Evolutionary conservation across 2,113 vertebrate genomes (phyloP), one percentile per base, ranked within the genome.

Genomic region (Gasterosteus nipponicus): DNA sequence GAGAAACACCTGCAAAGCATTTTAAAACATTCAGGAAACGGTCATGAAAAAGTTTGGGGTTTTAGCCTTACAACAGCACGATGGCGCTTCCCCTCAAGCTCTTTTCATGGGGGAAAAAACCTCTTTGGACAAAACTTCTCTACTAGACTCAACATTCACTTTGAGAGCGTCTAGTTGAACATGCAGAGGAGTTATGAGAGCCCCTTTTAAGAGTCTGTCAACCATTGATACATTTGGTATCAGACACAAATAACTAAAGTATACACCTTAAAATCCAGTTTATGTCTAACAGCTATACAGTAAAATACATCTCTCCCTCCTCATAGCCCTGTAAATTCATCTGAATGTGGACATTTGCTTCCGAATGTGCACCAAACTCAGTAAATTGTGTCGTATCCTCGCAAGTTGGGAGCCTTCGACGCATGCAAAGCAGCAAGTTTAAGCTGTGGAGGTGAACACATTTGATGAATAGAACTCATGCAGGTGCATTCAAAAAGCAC

Each of bases 41-140:
- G 35, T 74, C 87, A 81, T 68, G 86, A 89, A 89, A 89, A 90
- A 92, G 91, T 91, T 92, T 92, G 86, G 84, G 84, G 59, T 85
- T 85, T 76, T 16, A 80, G 57, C 68, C 82, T 75, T 53, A 62
- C 42, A 14, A 18, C 14, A 10, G 22, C 26, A 10, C 49, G 5
- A 58, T 16, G 5, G 3, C 19, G 1, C 70, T 71, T 47, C 19
- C 65, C 58, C 57, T 42, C 9, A 35, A 42, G 75, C 54, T 22
- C 26, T 61, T 12, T 69, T 63, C 11, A n/a, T 26, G 47, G 22
- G 22, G 22, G 1, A 35, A 51, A 77, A 86, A 64, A 0, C 4
- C 39, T 81, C 38, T 35, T 64, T 62, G 78, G 76, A 86, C 75
- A 62, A 78, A 81, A 59, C 29, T 7, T 76, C 11, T 41, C 22